Base-by-base conservation (phyloP, 2,797 vertebrate genomes). In the Characodon lateralis region DNA sequence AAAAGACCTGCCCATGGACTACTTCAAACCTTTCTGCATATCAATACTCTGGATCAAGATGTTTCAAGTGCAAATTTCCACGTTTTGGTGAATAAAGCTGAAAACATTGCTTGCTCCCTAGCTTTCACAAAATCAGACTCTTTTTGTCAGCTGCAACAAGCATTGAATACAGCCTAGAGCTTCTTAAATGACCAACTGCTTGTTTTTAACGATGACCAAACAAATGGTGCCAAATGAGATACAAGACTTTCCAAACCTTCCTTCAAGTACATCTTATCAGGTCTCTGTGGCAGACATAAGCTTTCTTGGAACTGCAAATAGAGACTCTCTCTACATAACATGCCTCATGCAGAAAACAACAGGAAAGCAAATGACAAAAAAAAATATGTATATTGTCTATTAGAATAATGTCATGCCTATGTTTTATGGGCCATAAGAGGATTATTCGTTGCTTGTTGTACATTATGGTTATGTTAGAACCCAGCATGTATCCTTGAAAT, bases 51-150 rank as follows among this genome's bases (percentile, higher is more conserved):
- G 43, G 48, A 55, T 76, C 63, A 76, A n/a, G 68, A 68, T 2
- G 2, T 26, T 76, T 56, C 26, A 74, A 48, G 43, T 61, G 41
- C 56, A 66, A 12, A 66, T 68, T n/a, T 66, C 14, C 20, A 63
- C 28, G 35, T 65, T 39, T 68, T 18, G 10, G 14, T 20, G 14
- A 66, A 61, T 18, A 22, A 48, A 39, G 35, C 22, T 39, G 50
- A 76, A 68, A 76, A 68, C n/a, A 13, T n/a, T 68, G 35, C 24
- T 68, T n/a, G 66, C 24, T n/a, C 65, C 48, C 31, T 13, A 41
- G 61, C 43, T 9, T 14, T 51, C 18, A 53, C 46, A 66, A 73
- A 73, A 35, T 39, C 48, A 75, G 59, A n/a, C 31, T 41, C 18
- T 28, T 24, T 43, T 24, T 76, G 39, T 70, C n/a, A 66, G 51